Percentiles rank a stretch among this genome's conserved stretches.
phyloP scores from a whole-genome alignment of 2,888 invertebrate genomes.

The Caenorhabditis panamensis region DNA sequence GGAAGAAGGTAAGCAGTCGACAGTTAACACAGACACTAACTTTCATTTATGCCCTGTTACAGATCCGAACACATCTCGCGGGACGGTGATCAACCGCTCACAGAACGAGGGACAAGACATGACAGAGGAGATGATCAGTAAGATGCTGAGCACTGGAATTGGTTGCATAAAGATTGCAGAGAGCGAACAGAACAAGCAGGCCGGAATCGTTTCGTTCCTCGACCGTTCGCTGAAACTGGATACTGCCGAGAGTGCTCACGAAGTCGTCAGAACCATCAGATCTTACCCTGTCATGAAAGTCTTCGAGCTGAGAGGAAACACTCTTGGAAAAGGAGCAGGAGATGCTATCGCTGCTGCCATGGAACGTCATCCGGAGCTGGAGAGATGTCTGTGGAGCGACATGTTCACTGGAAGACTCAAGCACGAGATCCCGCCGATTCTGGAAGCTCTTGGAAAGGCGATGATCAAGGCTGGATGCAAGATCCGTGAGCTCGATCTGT shows the following conservation, averaged over 20 bases:
- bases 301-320: slow-evolving; percentile 74
- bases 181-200: background rate
- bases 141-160: slow-evolving; percentile 36
- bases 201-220: slow-evolving; percentile 49
- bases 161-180: slow-evolving; percentile 50
- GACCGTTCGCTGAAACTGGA: slow-evolving; percentile 61
- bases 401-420: slow-evolving; percentile 96
- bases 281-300: slow-evolving; percentile 44
- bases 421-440: slow-evolving; percentile 93
- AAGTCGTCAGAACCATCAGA: slow-evolving; percentile 62
- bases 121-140: slow-evolving; percentile 28
- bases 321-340: slow-evolving; percentile 74
- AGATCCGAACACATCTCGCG: slow-evolving; percentile 46
- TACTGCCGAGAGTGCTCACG: slow-evolving; percentile 56
- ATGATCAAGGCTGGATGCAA: slow-evolving; percentile 89
- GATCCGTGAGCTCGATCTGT: slow-evolving; percentile 91
- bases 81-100: slow-evolving; percentile 40
- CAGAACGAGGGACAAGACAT: no score
- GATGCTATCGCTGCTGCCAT: slow-evolving; percentile 65
- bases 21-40: no score
- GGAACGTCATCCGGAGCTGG: slow-evolving; percentile 51
- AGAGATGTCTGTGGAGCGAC: slow-evolving; percentile 91
- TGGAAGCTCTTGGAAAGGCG: slow-evolving; percentile 87
- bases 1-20: background rate
- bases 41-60: background rate